Conservation (phyloP, 2,113 vertebrate species). For the Cyprinodon brontotheroides region DNA sequence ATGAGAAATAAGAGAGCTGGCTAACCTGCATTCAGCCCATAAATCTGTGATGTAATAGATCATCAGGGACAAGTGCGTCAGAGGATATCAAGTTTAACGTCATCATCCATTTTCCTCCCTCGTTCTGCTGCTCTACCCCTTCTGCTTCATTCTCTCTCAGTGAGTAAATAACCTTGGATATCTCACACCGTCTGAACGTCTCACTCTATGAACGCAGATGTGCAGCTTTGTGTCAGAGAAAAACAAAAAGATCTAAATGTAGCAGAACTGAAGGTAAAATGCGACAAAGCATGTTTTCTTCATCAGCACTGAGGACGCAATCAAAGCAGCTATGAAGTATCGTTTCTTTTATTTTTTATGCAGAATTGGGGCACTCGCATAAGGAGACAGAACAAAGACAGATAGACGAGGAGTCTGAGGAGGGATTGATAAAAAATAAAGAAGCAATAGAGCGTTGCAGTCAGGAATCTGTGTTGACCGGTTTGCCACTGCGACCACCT, state of each 20-base stretch:
- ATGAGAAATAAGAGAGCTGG: neutral
- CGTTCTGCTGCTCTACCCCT: neutral
- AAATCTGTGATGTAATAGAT: conserved; percentile 36
- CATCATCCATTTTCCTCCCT: conserved; percentile 25
- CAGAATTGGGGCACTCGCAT: conserved; percentile 27
- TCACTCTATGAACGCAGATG: neutral
- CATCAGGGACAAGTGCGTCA: conserved; percentile 37
- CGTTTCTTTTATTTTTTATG: conserved; percentile 27
- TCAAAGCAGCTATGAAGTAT: conserved; percentile 48
- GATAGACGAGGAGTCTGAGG: conserved; percentile 18
- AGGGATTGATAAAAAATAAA: conserved; percentile 3
- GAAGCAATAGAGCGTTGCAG: conserved; percentile 14
- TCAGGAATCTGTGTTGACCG: conserved; percentile 27
- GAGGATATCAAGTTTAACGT: conserved; percentile 40
- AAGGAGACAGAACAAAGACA: conserved; percentile 43
- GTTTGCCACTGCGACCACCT: conserved; percentile 10
- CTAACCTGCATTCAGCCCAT: conserved; percentile 21
- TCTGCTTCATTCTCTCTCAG: conserved; percentile 24
- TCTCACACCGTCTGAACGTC: conserved; percentile 1
- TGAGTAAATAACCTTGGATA: conserved; percentile 33
- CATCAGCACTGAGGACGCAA: conserved; percentile 23
- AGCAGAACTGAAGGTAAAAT: conserved; percentile 17
- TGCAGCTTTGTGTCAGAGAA: neutral
- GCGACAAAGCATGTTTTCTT: neutral
- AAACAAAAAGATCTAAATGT: neutral